phyloP scores from a whole-genome alignment of 2,888 invertebrate species.

The Ametastegia equiseti region DNA sequence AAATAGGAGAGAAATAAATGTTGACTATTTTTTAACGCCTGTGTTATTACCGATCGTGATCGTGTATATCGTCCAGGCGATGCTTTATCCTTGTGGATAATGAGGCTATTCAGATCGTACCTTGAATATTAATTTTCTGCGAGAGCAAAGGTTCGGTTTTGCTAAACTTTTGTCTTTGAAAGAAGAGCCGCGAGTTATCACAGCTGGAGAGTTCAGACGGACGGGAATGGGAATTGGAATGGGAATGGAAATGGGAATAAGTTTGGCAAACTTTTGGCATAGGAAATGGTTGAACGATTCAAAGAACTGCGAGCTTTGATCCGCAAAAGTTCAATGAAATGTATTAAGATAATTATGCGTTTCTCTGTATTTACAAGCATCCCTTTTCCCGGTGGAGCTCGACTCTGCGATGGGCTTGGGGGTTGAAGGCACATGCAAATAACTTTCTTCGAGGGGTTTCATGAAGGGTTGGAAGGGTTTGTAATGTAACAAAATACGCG shows the following conservation, averaged over 20 bases:
- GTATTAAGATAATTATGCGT: conserved; percentile 40
- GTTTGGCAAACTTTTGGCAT: conserved; percentile 5
- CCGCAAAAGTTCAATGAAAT: conserved; percentile 39
- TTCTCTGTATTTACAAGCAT: conserved; percentile 36
- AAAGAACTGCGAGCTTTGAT: conserved; percentile 27
- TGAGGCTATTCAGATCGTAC: neutral
- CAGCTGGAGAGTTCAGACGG: neutral
- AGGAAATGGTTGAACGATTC: conserved; percentile 21
- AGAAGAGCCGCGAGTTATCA: neutral
- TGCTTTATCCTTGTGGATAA: neutral
- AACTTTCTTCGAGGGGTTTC: conserved; percentile 18
- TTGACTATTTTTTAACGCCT: neutral
- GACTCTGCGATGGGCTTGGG: too few species aligned
- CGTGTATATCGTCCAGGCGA: neutral
- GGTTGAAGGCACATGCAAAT: conserved; percentile 38
- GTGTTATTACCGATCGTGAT: neutral
- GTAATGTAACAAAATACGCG: conserved; percentile 33
- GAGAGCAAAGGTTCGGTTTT: neutral
- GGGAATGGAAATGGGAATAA: neutral
- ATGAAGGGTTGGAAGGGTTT: conserved; percentile 35
- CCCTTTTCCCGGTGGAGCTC: conserved; percentile 4
- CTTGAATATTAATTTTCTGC: neutral
- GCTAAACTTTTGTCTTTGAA: conserved; percentile 2
- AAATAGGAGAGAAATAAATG: conserved; percentile 71
- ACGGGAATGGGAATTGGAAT: too few species aligned